Evolutionary conservation across 64 coral and sea anemone genomes (phyloP), one percentile per base, ranked within the genome.

Genomic region (Montipora efflorescens): DNA sequence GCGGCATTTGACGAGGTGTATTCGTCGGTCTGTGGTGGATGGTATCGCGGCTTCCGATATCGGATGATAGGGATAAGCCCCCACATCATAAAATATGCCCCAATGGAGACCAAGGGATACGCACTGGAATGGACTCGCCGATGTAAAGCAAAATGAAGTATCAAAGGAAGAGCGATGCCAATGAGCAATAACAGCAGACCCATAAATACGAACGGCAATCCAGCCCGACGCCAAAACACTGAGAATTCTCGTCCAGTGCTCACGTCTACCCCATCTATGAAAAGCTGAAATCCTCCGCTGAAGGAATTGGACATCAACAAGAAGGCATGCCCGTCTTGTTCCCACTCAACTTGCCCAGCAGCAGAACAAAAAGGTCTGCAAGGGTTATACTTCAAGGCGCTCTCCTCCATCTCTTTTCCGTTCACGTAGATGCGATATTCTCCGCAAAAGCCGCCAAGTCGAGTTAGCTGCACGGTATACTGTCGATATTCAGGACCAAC

Each of bases 181-280:
- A 94, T 55, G 1, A 98, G 67, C 8, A 98, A 68, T 43, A 98
- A 88, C 1, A 95, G 44, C 2, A 95, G 89, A 7, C 88, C 97
- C 5, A 88, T 67, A 28, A 98, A 95, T 25, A 98, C 87, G 12
- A 96, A 52, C 77, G 96, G 97, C 49, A 80, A 91, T 20, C 97
- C 97, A 15, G 94, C 88, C 9, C 97, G 94, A 3, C 94, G 83
- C 91, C 95, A 98, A 57, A 98, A 98, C 13, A 84, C 89, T 1
- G 91, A 91, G 46, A 98, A 96, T 73, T 96, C 94, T 61, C 97
- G 90, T 8, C 93, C 95, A 44, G 97, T 98, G 61, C 92, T 98
- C 49, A 95, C 36, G 36, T 36, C 36, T 36, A 36, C 36, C 0
- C 36, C 36, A 36, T 36, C 36, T 36, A 36, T 36, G 36, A 36